Evolutionary conservation across 2,797 vertebrate genomes (phyloP).

Genomic region (Amazona ochrocephala): DNA sequence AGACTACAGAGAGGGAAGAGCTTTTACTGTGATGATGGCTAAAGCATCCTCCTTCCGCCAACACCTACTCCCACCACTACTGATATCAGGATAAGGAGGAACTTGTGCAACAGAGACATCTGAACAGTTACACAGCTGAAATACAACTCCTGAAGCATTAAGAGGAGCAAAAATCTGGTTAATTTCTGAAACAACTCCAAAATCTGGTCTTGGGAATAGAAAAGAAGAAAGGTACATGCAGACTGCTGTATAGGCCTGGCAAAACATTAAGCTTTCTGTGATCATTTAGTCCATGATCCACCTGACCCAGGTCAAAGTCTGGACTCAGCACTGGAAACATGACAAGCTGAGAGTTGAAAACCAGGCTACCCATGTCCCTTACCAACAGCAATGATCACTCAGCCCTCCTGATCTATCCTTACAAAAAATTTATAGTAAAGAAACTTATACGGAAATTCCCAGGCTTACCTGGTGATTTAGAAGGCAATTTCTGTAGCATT

Average conservation of each 20-base stretch:
- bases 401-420: background rate
- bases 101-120: background rate
- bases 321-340: background rate
- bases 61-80: background rate
- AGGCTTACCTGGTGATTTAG: conserved; percentile 76
- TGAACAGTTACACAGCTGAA: background rate
- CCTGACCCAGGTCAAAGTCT: background rate
- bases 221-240: background rate
- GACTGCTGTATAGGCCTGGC: background rate
- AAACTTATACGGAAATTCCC: background rate
- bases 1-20: background rate
- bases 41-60: background rate
- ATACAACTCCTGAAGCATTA: background rate
- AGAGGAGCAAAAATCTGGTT: background rate
- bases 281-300: background rate
- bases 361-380: background rate
- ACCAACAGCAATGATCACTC: background rate
- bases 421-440: background rate
- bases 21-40: background rate
- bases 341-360: background rate
- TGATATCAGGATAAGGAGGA: background rate
- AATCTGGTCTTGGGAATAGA: background rate
- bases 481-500: conserved; percentile 84
- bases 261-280: background rate
- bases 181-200: background rate